Evolutionary conservation across 2,113 vertebrate genomes (phyloP).

Genomic region (Heterotis niloticus): DNA sequence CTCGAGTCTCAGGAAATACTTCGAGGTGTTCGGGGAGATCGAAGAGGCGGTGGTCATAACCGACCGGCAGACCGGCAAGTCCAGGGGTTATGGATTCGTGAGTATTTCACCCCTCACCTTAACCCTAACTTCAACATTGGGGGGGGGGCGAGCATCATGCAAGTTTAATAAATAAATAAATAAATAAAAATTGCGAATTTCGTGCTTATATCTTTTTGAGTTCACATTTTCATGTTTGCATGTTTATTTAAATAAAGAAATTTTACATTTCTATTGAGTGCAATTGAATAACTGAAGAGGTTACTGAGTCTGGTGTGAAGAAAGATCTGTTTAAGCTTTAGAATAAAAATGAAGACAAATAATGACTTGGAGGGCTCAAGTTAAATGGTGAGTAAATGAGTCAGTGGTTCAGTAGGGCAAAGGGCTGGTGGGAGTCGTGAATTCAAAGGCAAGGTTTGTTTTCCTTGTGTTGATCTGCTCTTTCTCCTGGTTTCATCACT

Average conservation of each 20-base stretch:
- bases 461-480: no score
- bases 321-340: background rate
- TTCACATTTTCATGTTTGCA: no score
- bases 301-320: no score
- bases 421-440: background rate
- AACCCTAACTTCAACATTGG: background rate
- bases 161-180: no score
- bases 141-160: no score
- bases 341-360: background rate
- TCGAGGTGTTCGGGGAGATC: slow-evolving; percentile 96
- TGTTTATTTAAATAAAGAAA: no score
- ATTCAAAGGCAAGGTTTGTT: no score
- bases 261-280: no score
- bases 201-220: no score
- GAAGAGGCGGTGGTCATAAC: slow-evolving; percentile 97
- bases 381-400: background rate
- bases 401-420: background rate
- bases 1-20: slow-evolving; percentile 96
- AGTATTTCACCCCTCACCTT: slow-evolving; percentile 56
- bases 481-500: no score
- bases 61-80: slow-evolving; percentile 94
- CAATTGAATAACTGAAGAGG: no score
- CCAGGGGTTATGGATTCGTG: slow-evolving; percentile 95
- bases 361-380: background rate
- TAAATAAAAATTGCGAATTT: no score